Percentiles rank a stretch among this genome's conserved stretches.
Conservation (phyloP, 2,797 vertebrate genomes). For the Hyperoplus lanceolatus region DNA sequence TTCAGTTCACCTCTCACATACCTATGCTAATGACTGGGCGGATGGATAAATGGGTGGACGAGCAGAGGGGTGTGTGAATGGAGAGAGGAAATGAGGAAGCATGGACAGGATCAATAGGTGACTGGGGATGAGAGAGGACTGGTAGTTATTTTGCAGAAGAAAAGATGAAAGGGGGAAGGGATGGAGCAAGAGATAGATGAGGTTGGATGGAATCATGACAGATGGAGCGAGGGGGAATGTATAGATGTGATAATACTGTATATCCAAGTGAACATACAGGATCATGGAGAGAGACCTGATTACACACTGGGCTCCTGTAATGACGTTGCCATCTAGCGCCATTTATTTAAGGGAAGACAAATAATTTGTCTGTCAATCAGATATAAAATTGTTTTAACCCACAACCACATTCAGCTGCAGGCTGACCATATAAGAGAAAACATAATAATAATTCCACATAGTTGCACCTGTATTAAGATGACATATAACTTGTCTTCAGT, state of each 20-base stretch:
- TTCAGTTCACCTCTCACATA: conserved; percentile 65
- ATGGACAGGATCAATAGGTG: conserved; percentile 62
- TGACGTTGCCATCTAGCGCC: neutral
- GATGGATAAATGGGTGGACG: conserved; percentile 37
- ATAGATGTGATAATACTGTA: conserved; percentile 23
- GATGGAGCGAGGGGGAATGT: neutral
- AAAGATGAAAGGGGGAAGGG: conserved; percentile 17
- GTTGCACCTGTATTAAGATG: neutral
- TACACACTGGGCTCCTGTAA: conserved; percentile 1
- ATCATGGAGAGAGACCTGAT: conserved; percentile 16
- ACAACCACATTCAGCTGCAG: conserved; percentile 5
- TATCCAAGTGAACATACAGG: conserved; percentile 25
- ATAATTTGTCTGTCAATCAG: neutral
- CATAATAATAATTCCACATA: neutral
- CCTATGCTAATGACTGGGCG: conserved; percentile 59
- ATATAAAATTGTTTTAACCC: neutral
- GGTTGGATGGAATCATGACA: conserved; percentile 39
- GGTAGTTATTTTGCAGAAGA: conserved; percentile 34
- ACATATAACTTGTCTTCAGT: neutral
- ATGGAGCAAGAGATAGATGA: conserved; percentile 12
- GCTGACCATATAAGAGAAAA: neutral
- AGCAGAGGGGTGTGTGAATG: conserved; percentile 36
- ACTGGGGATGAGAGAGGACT: conserved; percentile 19
- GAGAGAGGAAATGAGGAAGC: conserved; percentile 50
- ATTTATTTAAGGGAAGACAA: neutral